phyloP scores from a whole-genome alignment of 1,140 invertebrate species.

The Leptinotarsa undecemlineata region DNA sequence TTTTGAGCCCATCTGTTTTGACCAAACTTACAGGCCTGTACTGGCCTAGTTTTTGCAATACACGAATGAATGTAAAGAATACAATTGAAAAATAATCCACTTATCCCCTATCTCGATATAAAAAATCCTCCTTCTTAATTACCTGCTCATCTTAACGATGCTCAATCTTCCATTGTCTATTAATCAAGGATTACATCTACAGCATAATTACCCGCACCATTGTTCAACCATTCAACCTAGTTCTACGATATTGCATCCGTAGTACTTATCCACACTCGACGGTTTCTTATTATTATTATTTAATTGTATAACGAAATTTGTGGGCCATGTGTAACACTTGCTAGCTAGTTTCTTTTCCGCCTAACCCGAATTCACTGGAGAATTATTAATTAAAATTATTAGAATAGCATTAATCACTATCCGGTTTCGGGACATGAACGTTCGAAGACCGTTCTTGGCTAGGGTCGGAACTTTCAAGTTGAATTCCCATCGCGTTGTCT shows the following conservation, averaged over 20 bases:
- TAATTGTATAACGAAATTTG: neutral
- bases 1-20: too few relatives aligned
- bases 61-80: too few relatives aligned
- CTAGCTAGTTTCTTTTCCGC: neutral
- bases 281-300: neutral
- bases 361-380: neutral
- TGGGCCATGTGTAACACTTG: constrained; percentile 1
- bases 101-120: too few relatives aligned
- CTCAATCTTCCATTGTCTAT: neutral
- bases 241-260: neutral
- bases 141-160: neutral
- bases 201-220: neutral
- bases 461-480: neutral
- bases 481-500: neutral
- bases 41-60: too few relatives aligned
- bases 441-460: neutral
- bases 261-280: neutral
- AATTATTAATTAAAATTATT: neutral
- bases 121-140: neutral
- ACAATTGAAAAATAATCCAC: too few relatives aligned
- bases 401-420: neutral
- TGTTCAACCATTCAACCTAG: neutral
- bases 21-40: too few relatives aligned
- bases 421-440: neutral
- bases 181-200: neutral